These are phyloP conservation scores for Hylia prasina DNA, from an alignment of 2,113 vertebrate species.

Conservation along the genomic window DNA sequence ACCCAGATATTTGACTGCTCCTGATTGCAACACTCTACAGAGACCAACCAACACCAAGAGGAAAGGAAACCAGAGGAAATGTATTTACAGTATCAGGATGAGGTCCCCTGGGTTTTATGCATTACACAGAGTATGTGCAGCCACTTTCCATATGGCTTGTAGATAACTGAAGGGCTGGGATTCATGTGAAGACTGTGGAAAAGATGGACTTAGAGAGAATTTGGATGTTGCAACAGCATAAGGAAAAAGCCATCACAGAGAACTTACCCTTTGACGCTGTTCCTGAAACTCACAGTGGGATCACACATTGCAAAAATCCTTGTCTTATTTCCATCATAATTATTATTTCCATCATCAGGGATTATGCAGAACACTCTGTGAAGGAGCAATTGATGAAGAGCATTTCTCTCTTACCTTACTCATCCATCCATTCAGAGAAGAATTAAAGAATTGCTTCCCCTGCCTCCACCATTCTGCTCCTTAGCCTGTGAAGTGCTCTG, in stretches of 20 bases:
- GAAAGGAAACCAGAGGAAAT: background rate
- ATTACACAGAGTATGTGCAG: background rate
- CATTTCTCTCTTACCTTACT: background rate
- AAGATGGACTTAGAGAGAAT: background rate
- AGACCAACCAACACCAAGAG: background rate
- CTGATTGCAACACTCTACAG: fast-evolving
- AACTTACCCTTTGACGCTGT: background rate
- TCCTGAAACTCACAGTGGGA: background rate
- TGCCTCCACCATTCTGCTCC: background rate
- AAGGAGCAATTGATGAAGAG: background rate
- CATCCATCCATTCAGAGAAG: background rate
- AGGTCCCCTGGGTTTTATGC: background rate
- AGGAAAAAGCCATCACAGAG: background rate
- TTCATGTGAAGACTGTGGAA: background rate
- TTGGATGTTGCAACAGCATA: background rate
- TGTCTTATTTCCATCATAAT: background rate
- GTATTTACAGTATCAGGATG: background rate
- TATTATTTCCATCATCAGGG: background rate
- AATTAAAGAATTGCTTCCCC: background rate
- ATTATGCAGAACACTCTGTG: background rate
- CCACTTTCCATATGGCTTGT: background rate
- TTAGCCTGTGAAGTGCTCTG: background rate
- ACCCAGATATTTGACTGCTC: background rate
- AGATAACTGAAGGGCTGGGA: background rate
- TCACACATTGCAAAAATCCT: background rate